Evolutionary conservation across 2,113 vertebrate species (phyloP).

Genomic region (Natator depressus): DNA sequence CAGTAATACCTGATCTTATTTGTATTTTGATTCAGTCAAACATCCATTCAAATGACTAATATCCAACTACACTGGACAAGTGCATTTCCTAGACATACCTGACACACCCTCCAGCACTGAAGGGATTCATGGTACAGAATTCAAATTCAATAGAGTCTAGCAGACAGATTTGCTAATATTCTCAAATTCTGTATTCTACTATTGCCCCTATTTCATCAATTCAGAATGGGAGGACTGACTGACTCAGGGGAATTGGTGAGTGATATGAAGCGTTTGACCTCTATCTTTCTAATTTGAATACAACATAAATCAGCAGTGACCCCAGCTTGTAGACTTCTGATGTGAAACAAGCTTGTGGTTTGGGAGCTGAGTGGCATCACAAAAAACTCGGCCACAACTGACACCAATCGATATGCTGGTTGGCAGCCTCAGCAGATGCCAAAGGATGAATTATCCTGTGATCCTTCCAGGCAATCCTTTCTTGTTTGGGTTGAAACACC

Average conservation of each 20-base stretch:
- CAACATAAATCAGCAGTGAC: not conserved
- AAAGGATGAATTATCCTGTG: not conserved
- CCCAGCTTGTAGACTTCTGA: not conserved
- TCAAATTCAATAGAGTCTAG: not conserved
- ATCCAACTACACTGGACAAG: not conserved
- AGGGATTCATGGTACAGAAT: not conserved
- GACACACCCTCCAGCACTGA: accelerated
- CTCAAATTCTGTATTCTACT: not conserved
- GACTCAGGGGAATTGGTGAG: not conserved
- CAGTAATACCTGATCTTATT: not conserved
- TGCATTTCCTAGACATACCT: not conserved
- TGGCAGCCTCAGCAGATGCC: not conserved
- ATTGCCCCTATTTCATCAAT: not conserved
- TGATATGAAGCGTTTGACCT: not conserved
- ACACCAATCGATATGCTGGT: accelerated
- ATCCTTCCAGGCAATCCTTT: not conserved
- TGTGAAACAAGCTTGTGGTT: not conserved
- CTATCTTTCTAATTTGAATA: not conserved
- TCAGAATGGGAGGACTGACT: not conserved
- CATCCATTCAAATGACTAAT: not conserved
- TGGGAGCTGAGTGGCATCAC: accelerated
- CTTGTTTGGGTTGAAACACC: not conserved
- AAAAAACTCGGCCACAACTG: not conserved
- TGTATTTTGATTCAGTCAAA: not conserved
- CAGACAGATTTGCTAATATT: not conserved